Evolutionary conservation across 2,113 vertebrate species (phyloP).

Genomic region (Syrrhaptes paradoxus): DNA sequence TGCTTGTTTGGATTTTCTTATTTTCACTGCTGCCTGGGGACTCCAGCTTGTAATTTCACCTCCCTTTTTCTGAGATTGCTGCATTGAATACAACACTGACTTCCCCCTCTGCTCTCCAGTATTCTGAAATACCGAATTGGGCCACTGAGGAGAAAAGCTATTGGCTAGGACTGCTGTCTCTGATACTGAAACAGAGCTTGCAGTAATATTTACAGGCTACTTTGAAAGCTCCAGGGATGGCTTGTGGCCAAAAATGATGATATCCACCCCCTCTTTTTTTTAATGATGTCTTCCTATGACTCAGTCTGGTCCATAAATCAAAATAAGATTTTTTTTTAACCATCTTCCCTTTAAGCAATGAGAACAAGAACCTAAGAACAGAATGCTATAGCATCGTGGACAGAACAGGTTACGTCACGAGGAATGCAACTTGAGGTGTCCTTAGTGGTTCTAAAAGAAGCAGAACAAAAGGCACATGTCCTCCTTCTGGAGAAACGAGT

Average conservation of each 20-base stretch:
- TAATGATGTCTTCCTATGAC: conserved; percentile 60
- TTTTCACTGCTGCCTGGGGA: neutral
- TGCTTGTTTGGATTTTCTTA: neutral
- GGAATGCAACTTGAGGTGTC: conserved; percentile 35
- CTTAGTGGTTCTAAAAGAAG: conserved; percentile 52
- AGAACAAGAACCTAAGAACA: conserved; percentile 54
- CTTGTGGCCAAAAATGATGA: conserved; percentile 60
- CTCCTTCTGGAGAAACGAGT: conserved; percentile 9
- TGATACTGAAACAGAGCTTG: conserved; percentile 47
- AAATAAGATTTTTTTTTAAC: conserved; percentile 41
- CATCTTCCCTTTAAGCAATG: conserved; percentile 19
- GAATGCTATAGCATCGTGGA: neutral
- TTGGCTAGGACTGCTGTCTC: conserved; percentile 20
- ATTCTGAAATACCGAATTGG: conserved; percentile 21
- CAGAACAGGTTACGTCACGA: conserved; percentile 17
- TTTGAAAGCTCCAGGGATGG: conserved; percentile 57
- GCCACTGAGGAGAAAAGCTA: conserved; percentile 7
- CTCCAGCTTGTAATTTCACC: conserved; percentile 33
- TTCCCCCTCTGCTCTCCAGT: neutral
- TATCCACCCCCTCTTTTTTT: conserved; percentile 56
- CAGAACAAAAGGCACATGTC: conserved; percentile 41
- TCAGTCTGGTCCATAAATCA: conserved; percentile 63
- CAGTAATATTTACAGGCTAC: conserved; percentile 55
- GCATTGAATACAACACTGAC: conserved; percentile 9
- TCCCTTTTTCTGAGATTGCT: neutral